Percentiles rank a stretch among this genome's conserved stretches.
Conservation (phyloP, 2,113 vertebrate genomes). For the Tragelaphus strepsiceros region DNA sequence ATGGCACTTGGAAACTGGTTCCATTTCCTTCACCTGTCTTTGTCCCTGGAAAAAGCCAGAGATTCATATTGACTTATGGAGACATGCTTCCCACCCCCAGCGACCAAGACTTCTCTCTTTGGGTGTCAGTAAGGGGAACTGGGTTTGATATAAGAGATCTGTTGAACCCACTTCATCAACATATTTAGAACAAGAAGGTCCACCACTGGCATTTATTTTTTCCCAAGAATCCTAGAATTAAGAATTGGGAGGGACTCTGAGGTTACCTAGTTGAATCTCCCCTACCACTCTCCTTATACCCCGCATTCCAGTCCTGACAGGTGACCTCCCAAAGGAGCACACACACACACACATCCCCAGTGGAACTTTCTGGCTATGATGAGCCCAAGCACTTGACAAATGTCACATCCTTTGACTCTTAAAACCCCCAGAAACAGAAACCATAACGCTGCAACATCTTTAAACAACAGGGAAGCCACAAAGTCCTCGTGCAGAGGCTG, state of each 20-base stretch:
- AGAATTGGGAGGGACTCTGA: not conserved
- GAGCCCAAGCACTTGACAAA: not conserved
- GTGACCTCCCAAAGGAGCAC: not conserved
- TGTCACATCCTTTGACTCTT: not conserved
- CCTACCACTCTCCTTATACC: no score
- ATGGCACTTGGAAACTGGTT: not conserved
- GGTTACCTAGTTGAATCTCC: not conserved
- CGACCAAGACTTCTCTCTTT: not conserved
- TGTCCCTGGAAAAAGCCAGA: not conserved
- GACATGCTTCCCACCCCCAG: not conserved
- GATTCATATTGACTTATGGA: not conserved
- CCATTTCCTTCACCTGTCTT: not conserved
- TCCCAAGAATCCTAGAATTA: not conserved
- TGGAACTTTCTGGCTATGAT: not conserved
- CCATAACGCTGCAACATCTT: not conserved
- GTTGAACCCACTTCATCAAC: not conserved
- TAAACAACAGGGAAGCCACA: not conserved
- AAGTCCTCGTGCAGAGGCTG: not conserved
- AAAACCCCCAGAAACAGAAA: not conserved
- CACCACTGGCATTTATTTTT: not conserved
- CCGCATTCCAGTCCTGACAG: not conserved
- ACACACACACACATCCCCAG: not conserved
- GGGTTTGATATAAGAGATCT: not conserved
- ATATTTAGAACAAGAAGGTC: not conserved
- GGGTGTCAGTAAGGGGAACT: not conserved